A percentile compares a stretch with the other conserved stretches of the same genome.
These are phyloP conservation scores for Tryphoninae sp. DNA, from an alignment of 2,888 invertebrate genomes.

Conservation along the genomic window DNA sequence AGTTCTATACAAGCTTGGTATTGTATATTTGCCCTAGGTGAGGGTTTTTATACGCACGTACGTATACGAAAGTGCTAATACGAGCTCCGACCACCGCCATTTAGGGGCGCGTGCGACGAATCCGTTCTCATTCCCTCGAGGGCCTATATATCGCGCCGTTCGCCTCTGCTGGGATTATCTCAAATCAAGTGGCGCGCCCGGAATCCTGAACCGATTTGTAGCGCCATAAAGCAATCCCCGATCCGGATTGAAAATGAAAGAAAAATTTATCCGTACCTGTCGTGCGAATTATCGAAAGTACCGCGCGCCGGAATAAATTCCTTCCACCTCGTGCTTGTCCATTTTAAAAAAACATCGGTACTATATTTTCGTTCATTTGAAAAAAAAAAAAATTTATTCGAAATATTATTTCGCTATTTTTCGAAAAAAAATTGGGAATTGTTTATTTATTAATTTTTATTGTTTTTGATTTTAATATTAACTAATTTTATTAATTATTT, in stretches of 20 bases:
- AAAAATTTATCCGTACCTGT: conserved; percentile 61
- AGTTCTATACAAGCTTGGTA: conserved; percentile 17
- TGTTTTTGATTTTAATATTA: too few species aligned
- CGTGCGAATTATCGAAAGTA: conserved; percentile 6
- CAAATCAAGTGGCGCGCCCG: conserved; percentile 78
- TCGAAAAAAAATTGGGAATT: too few species aligned
- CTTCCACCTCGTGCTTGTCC: background rate
- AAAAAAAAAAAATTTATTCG: too few species aligned
- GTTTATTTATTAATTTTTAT: too few species aligned
- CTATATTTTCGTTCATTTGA: background rate
- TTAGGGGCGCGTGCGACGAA: conserved; percentile 79
- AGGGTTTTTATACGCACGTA: conserved; percentile 38
- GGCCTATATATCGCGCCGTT: conserved; percentile 17
- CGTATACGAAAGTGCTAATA: conserved; percentile 26
- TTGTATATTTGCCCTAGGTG: conserved; percentile 11
- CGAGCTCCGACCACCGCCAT: conserved; percentile 70
- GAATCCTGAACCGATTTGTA: conserved; percentile 79
- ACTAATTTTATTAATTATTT: too few species aligned
- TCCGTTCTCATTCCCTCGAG: conserved; percentile 70
- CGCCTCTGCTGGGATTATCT: conserved; percentile 72
- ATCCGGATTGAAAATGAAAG: conserved; percentile 64
- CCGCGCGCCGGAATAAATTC: background rate
- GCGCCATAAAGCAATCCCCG: conserved; percentile 71
- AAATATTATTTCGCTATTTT: too few species aligned
- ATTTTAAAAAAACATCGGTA: background rate